phyloP scores from a whole-genome alignment of 2,888 invertebrate species.

The Chymomyza amoena region DNA sequence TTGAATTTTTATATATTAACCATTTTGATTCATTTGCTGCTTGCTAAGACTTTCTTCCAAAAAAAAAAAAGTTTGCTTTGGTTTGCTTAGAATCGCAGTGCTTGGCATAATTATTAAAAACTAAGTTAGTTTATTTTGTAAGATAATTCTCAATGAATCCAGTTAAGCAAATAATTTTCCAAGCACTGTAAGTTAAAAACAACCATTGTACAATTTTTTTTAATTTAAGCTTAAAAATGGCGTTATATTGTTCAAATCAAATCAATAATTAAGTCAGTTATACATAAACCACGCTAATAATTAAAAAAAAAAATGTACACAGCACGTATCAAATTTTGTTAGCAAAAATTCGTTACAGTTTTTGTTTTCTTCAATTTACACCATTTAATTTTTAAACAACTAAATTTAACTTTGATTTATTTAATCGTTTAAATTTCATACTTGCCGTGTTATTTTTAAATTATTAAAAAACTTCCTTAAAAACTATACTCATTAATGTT shows the following conservation, averaged over 20 bases:
- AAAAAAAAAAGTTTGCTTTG: not conserved
- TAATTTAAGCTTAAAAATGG: not conserved
- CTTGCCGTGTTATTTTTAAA: not conserved
- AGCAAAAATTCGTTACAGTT: too few relatives aligned
- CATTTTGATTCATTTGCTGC: not conserved
- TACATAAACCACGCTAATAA: too few relatives aligned
- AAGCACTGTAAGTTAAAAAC: not conserved
- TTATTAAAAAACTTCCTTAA: not conserved
- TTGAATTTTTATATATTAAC: not conserved
- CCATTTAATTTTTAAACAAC: too few relatives aligned
- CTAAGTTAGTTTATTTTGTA: not conserved
- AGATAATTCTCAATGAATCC: not conserved
- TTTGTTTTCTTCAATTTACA: too few relatives aligned
- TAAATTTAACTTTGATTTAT: not conserved
- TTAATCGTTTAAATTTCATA: not conserved
- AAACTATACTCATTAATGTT: not conserved
- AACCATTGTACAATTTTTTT: not conserved
- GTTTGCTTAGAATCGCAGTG: not conserved
- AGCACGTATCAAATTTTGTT: too few relatives aligned
- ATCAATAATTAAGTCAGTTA: too few relatives aligned
- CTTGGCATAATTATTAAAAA: not conserved
- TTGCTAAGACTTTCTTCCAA: not conserved
- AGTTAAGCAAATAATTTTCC: not conserved
- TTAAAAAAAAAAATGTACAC: too few relatives aligned
- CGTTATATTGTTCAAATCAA: not conserved